Conservation (phyloP, 1,140 invertebrate species). For the Drosophila dunni region DNA sequence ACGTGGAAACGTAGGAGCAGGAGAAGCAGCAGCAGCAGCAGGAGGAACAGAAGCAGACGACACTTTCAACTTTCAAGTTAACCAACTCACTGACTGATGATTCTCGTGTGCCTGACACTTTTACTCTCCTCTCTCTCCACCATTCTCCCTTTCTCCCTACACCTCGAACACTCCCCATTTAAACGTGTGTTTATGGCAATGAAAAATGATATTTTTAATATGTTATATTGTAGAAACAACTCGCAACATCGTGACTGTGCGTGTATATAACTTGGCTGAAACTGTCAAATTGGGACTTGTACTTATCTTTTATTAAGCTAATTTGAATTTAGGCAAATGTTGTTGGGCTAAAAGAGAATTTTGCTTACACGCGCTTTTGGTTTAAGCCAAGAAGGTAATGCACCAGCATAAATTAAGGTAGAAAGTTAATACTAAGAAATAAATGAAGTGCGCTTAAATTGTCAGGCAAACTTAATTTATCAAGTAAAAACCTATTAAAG, state of each 20-base stretch:
- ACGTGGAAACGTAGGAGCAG: too few relatives aligned
- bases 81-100: conserved; percentile 69
- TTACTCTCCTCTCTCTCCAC: conserved; percentile 22
- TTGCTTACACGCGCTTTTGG: too few relatives aligned
- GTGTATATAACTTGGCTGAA: conserved; percentile 36
- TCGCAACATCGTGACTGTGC: conserved; percentile 21
- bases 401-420: too few relatives aligned
- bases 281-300: conserved; percentile 45
- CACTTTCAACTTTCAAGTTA: conserved; percentile 42
- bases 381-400: too few relatives aligned
- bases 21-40: conserved; percentile 39
- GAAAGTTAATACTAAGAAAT: too few relatives aligned
- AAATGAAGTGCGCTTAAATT: too few relatives aligned
- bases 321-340: conserved; percentile 41
- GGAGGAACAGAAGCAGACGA: conserved; percentile 21
- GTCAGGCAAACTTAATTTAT: too few relatives aligned
- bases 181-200: conserved; percentile 49
- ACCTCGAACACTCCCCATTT: not conserved
- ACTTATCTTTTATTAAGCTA: conserved; percentile 23
- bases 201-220: conserved; percentile 78
- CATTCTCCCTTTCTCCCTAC: not conserved
- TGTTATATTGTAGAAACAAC: not conserved
- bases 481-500: too few relatives aligned
- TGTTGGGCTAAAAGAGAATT: not conserved
- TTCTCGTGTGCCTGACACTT: conserved; percentile 65